Evolutionary conservation across 2,113 vertebrate species (phyloP), one percentile per base, ranked within the genome.

Genomic region (Echinops telfairi): DNA sequence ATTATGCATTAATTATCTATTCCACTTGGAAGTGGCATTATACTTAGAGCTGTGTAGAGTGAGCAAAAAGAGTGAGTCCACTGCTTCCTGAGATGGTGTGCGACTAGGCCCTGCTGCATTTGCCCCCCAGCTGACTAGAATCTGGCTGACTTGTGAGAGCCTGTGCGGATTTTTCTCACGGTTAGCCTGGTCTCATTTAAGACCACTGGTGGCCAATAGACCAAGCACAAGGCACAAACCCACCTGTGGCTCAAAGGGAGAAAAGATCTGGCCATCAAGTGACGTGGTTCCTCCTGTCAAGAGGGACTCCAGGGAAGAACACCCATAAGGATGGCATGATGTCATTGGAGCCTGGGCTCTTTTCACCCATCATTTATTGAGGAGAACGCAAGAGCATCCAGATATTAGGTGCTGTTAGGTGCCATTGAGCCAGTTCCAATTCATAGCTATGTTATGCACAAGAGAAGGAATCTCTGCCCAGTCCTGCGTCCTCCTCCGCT

Each of bases 1-100:
- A 0, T 43, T n/a, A 0, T 0, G 22, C 16, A 1, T 19, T 2
- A 11, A 36, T 25, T 25, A 0, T 27, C 29, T 53, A 31, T 58
- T 73, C 58, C 53, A 1, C 62, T 66, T n/a, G 33, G 12, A 91
- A 23, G 25, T n/a, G 27, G n/a, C 3, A 0, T 11, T 33, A 1
- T 29, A 19, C 40, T 53, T 64, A 43, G 38, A 31, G 6, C 47
- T 22, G 23, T 43, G 6, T n/a, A 4, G 53, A n/a, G 60, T 23
- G 68, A 58, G 22, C 12, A 25, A 3, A 79, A 33, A 0, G 0
- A 2, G 0, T 8, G 25, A 3, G 38, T 27, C 62, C 36, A 22
- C 15, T 77, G 25, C 71, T 71, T 29, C 38, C 19, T 73, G 19
- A n/a, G 11, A 7, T 33, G 62, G 22, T 23, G 10, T 2, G 53